Base-by-base conservation (phyloP, 2,797 vertebrate species). In the Pangasius djambal region DNA sequence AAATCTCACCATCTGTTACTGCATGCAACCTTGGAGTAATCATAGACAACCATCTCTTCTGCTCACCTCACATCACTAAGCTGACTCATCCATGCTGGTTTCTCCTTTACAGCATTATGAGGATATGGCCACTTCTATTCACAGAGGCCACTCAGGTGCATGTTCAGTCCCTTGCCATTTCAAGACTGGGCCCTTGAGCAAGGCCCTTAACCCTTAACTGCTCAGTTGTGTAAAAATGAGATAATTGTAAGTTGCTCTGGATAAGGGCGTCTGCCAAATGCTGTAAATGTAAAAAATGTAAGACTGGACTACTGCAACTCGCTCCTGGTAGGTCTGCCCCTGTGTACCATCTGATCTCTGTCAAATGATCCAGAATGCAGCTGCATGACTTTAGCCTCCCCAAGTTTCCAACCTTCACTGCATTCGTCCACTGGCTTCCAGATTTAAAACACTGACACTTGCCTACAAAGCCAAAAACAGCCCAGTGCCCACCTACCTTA, bases 1-100 rank as follows among this genome's bases (percentile, higher is more conserved):
- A n/a, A 44, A 44, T 69, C 63, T 69, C 40, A 52, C 7, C 44
- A 84, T 67, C 44, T 69, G 40, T 69, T 85, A 52, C 63, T 85
- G 61, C 28, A 50, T 8, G 6, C 28, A 50, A 69, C 65, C 82
- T 65, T n/a, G 61, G 15, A 13, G 18, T 69, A 85, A 85, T 44
- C 59, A 48, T 31, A 65, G 40, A 67, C 40, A 84, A 84, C 25
- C 83, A 69, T 52, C 28, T 69, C 9, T 70, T 69, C 48, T 69
- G 34, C 44, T 69, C 1, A 2, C 28, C n/a, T 55, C 18, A 70
- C 25, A 6, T 67, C 83, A 55, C 44, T 22, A 34, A 55, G 48
- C 44, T 65, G 55, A 34, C 18, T 81, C 22, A 3, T 15, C 37
- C 75, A n/a, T 50, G 28, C 28, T 28, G 44, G 1, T 57, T 59